Evolutionary conservation across 1,140 invertebrate species (phyloP).

Genomic region (Ips nitidus): DNA sequence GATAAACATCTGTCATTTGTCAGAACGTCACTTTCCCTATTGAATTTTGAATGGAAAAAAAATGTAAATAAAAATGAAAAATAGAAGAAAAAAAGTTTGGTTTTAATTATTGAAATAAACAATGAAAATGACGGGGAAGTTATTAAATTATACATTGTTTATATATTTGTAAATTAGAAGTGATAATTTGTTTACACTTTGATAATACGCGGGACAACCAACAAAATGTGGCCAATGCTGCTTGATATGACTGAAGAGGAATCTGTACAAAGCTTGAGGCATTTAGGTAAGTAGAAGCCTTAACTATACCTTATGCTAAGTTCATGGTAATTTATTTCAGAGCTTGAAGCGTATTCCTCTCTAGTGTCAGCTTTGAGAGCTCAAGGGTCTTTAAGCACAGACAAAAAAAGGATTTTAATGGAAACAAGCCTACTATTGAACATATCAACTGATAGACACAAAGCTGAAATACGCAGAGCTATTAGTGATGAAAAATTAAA

Average conservation of each 20-base stretch:
- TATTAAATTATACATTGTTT: no score
- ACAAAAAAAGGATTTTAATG: constrained; percentile 81
- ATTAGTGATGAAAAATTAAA: constrained; percentile 87
- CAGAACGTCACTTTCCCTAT: no score
- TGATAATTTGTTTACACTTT: no score
- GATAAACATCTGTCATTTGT: no score
- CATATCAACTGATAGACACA: constrained; percentile 86
- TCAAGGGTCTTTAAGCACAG: constrained; percentile 81
- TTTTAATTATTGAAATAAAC: no score
- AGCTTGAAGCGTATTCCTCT: constrained; percentile 87
- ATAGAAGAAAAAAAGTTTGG: no score
- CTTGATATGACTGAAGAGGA: constrained; percentile 81
- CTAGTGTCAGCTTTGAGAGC: constrained; percentile 87
- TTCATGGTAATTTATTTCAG: constrained; percentile 47
- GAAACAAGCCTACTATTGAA: constrained; percentile 80
- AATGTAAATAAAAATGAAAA: no score
- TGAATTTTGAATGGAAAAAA: no score
- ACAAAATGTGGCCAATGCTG: constrained; percentile 67
- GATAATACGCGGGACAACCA: no score
- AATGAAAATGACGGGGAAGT: no score
- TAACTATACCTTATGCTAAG: constrained; percentile 22
- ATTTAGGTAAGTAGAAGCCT: constrained; percentile 65
- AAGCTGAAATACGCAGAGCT: constrained; percentile 85
- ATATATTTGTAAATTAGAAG: no score
- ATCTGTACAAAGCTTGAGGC: constrained; percentile 80